A percentile compares a stretch with the other conserved stretches of the same genome.
Conservation (phyloP, 2,113 vertebrate genomes). For the Ailurus styani region DNA sequence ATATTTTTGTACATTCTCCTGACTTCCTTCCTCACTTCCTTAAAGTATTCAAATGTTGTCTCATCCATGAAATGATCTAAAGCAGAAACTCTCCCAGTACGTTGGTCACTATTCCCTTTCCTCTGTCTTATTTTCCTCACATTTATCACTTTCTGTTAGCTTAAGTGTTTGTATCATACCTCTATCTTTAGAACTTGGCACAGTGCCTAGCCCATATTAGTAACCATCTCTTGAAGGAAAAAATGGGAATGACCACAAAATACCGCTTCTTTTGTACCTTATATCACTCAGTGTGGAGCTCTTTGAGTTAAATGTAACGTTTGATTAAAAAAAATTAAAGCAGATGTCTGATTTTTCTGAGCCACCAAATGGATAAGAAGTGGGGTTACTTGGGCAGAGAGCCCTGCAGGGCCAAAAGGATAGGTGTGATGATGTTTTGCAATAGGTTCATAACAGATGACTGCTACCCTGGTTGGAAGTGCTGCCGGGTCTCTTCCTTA, state of each 20-base stretch:
- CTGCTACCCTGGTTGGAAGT: not conserved
- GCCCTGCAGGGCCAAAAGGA: not conserved
- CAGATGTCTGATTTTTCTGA: not conserved
- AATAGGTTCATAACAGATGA: accelerated
- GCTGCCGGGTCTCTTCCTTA: not conserved
- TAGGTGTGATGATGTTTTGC: not conserved
- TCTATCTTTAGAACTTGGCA: not conserved
- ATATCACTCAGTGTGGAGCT: not conserved
- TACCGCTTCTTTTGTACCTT: not conserved
- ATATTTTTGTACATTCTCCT: not conserved
- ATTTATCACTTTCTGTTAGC: not conserved
- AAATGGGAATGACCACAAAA: not conserved
- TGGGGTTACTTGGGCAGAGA: not conserved
- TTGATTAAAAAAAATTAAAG: not conserved
- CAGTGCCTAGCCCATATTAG: not conserved
- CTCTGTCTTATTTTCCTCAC: not conserved
- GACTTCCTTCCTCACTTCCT: not conserved
- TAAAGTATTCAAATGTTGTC: not conserved
- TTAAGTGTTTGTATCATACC: not conserved
- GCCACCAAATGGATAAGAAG: not conserved
- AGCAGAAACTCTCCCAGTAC: not conserved
- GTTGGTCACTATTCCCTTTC: not conserved
- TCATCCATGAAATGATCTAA: not conserved
- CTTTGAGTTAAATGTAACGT: not conserved
- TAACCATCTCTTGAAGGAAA: not conserved